These are phyloP conservation scores for Meteorus colon DNA, from an alignment of 2,888 invertebrate species.

Conservation along the genomic window DNA sequence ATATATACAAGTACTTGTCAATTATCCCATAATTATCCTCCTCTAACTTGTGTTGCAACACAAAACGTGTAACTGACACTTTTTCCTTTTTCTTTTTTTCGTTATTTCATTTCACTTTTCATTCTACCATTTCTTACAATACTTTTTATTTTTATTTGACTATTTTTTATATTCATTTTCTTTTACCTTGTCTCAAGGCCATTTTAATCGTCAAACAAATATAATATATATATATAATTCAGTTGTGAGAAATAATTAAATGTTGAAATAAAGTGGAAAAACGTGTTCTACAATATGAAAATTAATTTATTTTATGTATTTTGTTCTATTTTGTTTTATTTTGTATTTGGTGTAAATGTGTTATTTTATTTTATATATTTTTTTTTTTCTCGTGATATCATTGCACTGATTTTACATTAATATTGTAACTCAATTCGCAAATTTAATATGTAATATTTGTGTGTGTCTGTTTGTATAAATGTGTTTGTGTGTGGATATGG, in stretches of 20 bases:
- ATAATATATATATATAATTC: not conserved
- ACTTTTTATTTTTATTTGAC: not conserved
- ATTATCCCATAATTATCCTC: not conserved
- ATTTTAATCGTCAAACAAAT: conserved; percentile 3
- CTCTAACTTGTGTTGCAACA: not conserved
- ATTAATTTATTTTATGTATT: not conserved
- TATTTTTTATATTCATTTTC: not conserved
- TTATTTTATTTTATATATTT: not conserved
- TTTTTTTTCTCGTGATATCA: not conserved
- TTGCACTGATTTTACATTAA: not conserved
- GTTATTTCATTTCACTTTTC: not conserved
- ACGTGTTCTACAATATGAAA: not conserved
- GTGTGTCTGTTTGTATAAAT: not conserved
- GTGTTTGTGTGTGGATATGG: conserved; percentile 12
- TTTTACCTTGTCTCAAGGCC: not conserved
- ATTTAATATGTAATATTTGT: not conserved
- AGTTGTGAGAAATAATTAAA: not conserved
- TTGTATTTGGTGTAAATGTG: too few species aligned
- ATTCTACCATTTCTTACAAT: not conserved
- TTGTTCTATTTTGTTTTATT: not conserved
- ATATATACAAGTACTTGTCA: not conserved
- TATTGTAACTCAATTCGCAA: not conserved
- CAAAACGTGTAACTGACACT: not conserved
- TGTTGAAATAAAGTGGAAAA: conserved; percentile 7
- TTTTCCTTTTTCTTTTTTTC: not conserved